Evolutionary conservation across 2,113 vertebrate genomes (phyloP), one percentile per base, ranked within the genome.

Genomic region (Rhabdornis inornatus): DNA sequence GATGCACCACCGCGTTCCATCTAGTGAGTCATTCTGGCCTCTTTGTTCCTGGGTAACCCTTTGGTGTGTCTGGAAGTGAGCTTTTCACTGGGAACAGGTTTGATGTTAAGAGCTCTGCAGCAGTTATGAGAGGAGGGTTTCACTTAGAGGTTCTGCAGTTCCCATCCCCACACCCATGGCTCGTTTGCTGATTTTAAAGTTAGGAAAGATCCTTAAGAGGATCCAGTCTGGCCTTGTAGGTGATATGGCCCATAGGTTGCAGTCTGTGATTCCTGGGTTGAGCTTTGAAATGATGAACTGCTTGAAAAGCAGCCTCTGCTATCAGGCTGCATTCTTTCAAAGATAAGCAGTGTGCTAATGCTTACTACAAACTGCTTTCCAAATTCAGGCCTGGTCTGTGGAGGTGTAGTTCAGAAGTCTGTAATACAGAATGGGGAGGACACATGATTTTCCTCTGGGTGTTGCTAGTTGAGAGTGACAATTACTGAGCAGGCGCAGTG

Each of bases 101-200:
- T 59, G 66, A 5, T 65, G 23, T 60, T 71, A 5, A 5, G 0
- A 4, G 55, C 59, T 90, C 76, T 80, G 60, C 55, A 65, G 70
- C 5, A 30, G 24, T 56, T 61, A 17, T 0, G 7, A 28, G 33
- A 44, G 17, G 35, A 30, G n/a, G 14, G 37, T 52, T 94, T 69
- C 76, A 13, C 37, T 82, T 25, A 2, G 2, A 35, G 31, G 22
- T n/a, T 74, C 55, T 77, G 39, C 72, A 55, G 8, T 88, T 83
- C n/a, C 9, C 1, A 11, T 52, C 39, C 57, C 63, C 27, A 31
- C 33, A 3, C 49, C 50, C 10, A 0, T 12, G 20, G 8, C 53
- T 90, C 0, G 0, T 78, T 78, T 84, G 74, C 45, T 69, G 50
- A 50, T 55, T 63, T 83, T 35, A 21, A 33, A 16, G 35, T 63